phyloP scores from a whole-genome alignment of 2,113 vertebrate species.

The Cheilinus undulatus region DNA sequence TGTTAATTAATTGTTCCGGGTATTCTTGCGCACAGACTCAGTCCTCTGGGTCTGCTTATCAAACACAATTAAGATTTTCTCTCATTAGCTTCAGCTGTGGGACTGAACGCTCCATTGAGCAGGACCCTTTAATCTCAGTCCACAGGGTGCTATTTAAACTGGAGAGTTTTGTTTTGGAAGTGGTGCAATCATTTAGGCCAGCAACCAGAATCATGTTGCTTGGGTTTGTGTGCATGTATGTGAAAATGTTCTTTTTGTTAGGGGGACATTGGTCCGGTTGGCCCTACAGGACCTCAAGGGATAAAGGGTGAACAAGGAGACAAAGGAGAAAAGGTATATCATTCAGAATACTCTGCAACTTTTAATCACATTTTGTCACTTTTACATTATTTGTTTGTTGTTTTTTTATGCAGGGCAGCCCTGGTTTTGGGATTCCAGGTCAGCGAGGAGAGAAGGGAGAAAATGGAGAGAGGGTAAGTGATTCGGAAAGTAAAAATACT shows the following conservation, averaged over 20 bases:
- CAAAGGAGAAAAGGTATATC: conserved; percentile 90
- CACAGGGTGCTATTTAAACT: conserved; percentile 47
- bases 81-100: conserved; percentile 59
- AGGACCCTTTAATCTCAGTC: conserved; percentile 52
- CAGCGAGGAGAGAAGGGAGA: conserved; percentile 89
- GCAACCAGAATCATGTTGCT: conserved; percentile 13
- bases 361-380: background rate
- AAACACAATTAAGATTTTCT: conserved; percentile 64
- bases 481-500: background rate
- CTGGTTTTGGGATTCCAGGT: conserved; percentile 91
- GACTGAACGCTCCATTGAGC: conserved; percentile 46
- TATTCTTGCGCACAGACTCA: conserved; percentile 49
- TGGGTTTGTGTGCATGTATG: conserved; percentile 8
- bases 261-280: conserved; percentile 87
- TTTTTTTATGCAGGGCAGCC: conserved; percentile 81
- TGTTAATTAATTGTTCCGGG: conserved; percentile 65
- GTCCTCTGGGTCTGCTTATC: conserved; percentile 57
- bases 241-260: conserved; percentile 57
- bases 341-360: background rate
- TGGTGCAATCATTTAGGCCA: background rate
- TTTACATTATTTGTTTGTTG: background rate
- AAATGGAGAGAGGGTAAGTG: conserved; percentile 89
- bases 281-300: conserved; percentile 83
- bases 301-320: conserved; percentile 85
- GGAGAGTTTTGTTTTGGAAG: conserved; percentile 29